A percentile compares a stretch with the other conserved stretches of the same genome.
Evolutionary conservation across 2,113 vertebrate species (phyloP).

Genomic region (Suncus etruscus): DNA sequence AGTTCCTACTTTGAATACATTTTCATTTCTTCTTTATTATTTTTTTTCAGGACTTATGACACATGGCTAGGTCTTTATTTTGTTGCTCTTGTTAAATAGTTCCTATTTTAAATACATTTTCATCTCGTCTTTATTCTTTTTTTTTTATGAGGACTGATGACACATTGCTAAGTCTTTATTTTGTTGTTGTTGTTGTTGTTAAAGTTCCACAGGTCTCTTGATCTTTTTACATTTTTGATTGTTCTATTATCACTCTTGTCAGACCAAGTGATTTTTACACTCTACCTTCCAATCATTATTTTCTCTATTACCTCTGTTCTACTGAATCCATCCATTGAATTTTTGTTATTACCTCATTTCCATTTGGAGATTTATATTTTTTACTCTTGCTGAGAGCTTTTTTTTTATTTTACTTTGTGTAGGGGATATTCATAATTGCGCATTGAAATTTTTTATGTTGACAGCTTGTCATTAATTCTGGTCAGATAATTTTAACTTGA

Average conservation of each 20-base stretch:
- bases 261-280: background rate
- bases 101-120: no score
- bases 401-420: background rate
- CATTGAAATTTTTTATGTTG: slow-evolving; percentile 9
- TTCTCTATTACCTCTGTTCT: background rate
- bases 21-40: background rate
- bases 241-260: background rate
- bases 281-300: background rate
- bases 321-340: background rate
- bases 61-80: slow-evolving; percentile 14
- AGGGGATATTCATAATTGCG: background rate
- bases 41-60: background rate
- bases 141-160: background rate
- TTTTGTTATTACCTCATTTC: slow-evolving; percentile 28
- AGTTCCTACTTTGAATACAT: background rate
- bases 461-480: background rate
- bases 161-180: slow-evolving; percentile 9
- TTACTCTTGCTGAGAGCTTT: background rate
- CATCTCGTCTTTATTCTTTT: background rate
- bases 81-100: no score
- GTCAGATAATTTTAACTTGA: background rate
- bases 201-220: background rate
- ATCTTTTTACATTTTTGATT: background rate
- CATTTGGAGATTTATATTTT: background rate
- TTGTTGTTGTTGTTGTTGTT: background rate